Conservation (phyloP, 2,888 invertebrate species). For the Colletes collaris region DNA sequence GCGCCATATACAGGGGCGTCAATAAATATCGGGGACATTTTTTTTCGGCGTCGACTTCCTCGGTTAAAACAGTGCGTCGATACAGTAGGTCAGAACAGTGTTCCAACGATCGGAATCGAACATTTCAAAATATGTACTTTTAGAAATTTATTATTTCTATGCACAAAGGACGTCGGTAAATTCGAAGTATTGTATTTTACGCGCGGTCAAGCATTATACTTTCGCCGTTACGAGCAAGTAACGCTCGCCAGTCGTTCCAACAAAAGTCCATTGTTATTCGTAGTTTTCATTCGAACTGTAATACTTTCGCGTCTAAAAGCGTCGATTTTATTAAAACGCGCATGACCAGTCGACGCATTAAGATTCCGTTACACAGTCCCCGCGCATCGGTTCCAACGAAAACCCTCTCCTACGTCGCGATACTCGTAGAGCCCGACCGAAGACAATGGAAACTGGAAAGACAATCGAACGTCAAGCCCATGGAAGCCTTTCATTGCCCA, state of each 20-base stretch:
- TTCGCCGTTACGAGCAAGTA: too few relatives aligned
- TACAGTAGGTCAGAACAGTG: slow-evolving; percentile 1
- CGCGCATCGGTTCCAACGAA: neutral
- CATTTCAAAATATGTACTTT: too few relatives aligned
- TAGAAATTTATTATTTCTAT: too few relatives aligned
- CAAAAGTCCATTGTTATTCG: too few relatives aligned
- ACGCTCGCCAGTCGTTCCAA: too few relatives aligned
- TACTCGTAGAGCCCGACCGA: slow-evolving; percentile 55
- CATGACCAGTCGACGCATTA: slow-evolving; percentile 34
- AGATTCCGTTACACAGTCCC: slow-evolving; percentile 48
- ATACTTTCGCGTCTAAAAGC: neutral
- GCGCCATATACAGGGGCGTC: slow-evolving; percentile 12
- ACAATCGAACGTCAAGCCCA: slow-evolving; percentile 66
- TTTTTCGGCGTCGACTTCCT: slow-evolving; percentile 1
- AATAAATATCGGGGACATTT: slow-evolving; percentile 23
- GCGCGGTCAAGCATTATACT: too few relatives aligned
- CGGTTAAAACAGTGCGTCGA: neutral
- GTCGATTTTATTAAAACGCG: slow-evolving; percentile 14
- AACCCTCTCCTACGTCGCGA: slow-evolving; percentile 13
- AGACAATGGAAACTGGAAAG: slow-evolving; percentile 66
- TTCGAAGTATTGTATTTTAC: too few relatives aligned
- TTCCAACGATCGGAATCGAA: too few relatives aligned
- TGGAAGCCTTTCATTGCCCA: slow-evolving; percentile 71
- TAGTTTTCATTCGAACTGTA: neutral
- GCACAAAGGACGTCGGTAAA: too few relatives aligned